Evolutionary conservation across 2,888 invertebrate species (phyloP), one percentile per base, ranked within the genome.

Genomic region (Nemoura dubitans): DNA sequence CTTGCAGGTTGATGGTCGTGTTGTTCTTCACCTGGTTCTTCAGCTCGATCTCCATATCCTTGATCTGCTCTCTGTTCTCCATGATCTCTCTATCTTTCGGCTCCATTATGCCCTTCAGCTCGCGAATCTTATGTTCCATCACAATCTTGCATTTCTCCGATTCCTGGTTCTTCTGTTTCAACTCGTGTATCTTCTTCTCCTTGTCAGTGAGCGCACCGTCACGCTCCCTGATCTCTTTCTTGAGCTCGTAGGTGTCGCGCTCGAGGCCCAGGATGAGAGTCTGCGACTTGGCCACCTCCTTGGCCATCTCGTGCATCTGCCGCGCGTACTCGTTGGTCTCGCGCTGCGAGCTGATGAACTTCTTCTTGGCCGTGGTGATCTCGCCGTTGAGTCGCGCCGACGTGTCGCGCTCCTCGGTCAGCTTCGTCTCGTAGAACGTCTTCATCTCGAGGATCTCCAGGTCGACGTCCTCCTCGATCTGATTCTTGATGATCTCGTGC

Each of bases 71-170:
- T 89, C 96, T 96, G 92, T 97, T 95, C 89, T 96, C 95, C 91
- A 95, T 95, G 89, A 98, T 97, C 90, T 96, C 96, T 88, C 95
- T 94, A 90, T 98, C 97, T 89, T 96, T 94, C 0, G 98, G 98
- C 90, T 97, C 97, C 90, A 98, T 97, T 91, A 96, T 95, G 90
- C 95, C 95, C 91, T 97, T 96, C 30, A 98, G 91, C 90, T 98
- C 98, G 36, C 95, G 95, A 87, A 98, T 97, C 91, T 97, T 97
- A 90, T 97, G 97, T 90, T 97, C 96, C 76, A 98, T 92, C 0
- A 98, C 97, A 91, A 97, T 97, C 90, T 97, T 97, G 91, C 96
- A 97, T 91, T 98, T 98, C 90, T 98, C 97, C 88, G 98, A 91
- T 90, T 98, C 98, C 90, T 96, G 95, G 90, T 97, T 97, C 90